Evolutionary conservation across 1,140 invertebrate species (phyloP), one percentile per base, ranked within the genome.

Genomic region (silkworm (Bombyx mori)): DNA sequence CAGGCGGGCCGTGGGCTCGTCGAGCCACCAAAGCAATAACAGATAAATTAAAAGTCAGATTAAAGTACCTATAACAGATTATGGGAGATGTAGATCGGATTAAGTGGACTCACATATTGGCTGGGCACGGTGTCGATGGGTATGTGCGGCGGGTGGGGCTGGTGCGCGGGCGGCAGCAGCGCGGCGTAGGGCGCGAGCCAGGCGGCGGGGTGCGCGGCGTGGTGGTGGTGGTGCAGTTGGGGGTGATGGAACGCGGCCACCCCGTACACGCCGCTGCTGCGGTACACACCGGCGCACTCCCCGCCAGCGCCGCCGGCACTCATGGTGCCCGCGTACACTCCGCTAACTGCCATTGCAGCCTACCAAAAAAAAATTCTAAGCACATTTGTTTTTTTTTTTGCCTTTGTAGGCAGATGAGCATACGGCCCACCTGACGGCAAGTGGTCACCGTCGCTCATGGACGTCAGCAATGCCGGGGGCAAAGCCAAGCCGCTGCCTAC

Each of bases 101-200:
- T 8, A n/a, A 45, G 54, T 8, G 42, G 59, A 81, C 83, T 82
- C 57, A 86, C 83, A 66, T 85, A 86, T 86, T 86, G 83, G 75
- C 73, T 80, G 77, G 82, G 82, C 66, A 88, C 85, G 52, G 86
- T 76, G 64, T 88, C 87, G 60, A 88, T 83, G 65, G 82, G 81
- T 73, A 86, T 76, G 52, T 79, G 77, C 35, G 68, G 52, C 43
- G 78, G 81, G 69, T 78, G 83, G 56, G 74, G 63, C 53, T 79
- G 75, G 57, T 77, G 82, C 54, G 79, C 70, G 35, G 80, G 83
- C 60, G 83, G 79, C 9, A 86, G 62, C 42, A 82, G 77, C 47
- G 84, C 69, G 49, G 83, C 82, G 71, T 87, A 86, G 35, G 83
- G 82, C 55, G 82, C 77, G 55, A 86, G 75, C 84, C 82, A 86